Evolutionary conservation across 2,888 invertebrate genomes (phyloP).

Genomic region (Serripes groenlandicus): DNA sequence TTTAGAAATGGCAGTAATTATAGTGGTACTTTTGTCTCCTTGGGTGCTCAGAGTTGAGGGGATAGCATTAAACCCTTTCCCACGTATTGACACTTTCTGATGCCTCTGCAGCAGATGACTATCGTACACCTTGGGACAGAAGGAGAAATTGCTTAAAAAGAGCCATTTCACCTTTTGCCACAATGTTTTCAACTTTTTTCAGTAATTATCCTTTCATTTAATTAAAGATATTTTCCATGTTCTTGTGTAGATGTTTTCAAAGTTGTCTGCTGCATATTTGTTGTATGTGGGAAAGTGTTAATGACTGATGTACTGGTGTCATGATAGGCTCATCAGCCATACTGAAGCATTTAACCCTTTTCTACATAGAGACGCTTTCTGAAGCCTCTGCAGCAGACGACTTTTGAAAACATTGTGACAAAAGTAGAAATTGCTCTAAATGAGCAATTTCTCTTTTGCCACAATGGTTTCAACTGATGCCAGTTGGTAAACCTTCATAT

Average conservation of each 20-base stretch:
- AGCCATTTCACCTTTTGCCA: neutral
- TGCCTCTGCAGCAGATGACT: neutral
- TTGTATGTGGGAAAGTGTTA: neutral
- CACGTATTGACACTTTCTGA: neutral
- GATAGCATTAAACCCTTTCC: neutral
- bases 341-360: too few relatives aligned
- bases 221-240: neutral
- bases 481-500: too few relatives aligned
- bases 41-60: too few relatives aligned
- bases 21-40: too few relatives aligned
- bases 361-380: too few relatives aligned
- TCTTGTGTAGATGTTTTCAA: neutral
- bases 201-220: neutral
- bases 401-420: too few relatives aligned
- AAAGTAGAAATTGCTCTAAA: too few relatives aligned
- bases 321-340: too few relatives aligned
- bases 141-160: neutral
- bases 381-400: too few relatives aligned
- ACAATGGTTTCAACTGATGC: too few relatives aligned
- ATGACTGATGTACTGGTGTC: neutral
- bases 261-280: neutral
- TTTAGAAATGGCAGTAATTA: too few relatives aligned
- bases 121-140: neutral
- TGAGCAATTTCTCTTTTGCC: too few relatives aligned
- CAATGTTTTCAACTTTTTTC: neutral